A percentile compares a stretch with the other conserved stretches of the same genome.
These are phyloP conservation scores for Meloidogyne exigua DNA, from an alignment of 1,140 invertebrate species.

Conservation along the genomic window DNA sequence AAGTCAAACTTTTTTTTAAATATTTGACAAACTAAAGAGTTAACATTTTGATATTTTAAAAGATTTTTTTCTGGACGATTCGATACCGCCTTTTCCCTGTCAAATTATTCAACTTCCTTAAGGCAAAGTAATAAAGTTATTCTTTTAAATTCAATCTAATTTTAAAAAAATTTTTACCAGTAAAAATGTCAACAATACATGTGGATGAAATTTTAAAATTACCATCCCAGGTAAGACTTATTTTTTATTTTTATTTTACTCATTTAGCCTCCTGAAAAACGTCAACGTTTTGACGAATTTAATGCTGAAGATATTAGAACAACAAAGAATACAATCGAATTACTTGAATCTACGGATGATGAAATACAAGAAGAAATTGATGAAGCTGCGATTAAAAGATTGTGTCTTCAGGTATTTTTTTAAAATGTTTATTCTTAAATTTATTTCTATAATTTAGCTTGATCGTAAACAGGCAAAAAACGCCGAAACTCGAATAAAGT, in stretches of 20 bases:
- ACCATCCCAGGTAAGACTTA: background rate
- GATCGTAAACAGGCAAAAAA: constrained; percentile 91
- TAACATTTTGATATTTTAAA: too few relatives aligned
- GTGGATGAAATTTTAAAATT: constrained; percentile 26
- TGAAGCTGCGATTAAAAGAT: constrained; percentile 29
- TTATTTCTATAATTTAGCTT: constrained; percentile 70
- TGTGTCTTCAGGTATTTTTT: constrained; percentile 29
- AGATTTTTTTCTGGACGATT: too few relatives aligned
- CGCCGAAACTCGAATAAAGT: constrained; percentile 97
- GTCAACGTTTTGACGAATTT: background rate
- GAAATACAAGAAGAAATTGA: constrained; percentile 29
- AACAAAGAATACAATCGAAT: constrained; percentile 29
- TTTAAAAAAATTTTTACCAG: too few relatives aligned
- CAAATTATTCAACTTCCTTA: too few relatives aligned
- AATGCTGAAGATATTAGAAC: constrained; percentile 11
- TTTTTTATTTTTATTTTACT: background rate
- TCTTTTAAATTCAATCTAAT: too few relatives aligned
- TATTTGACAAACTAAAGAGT: too few relatives aligned
- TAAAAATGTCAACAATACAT: constrained; percentile 27
- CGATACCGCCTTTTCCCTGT: too few relatives aligned
- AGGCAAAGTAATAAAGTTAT: too few relatives aligned
- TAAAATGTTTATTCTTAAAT: constrained; percentile 37
- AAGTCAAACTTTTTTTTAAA: too few relatives aligned
- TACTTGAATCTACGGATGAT: constrained; percentile 30
- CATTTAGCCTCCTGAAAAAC: constrained; percentile 32